A percentile compares a stretch with the other conserved stretches of the same genome.
Conservation (phyloP, 2,113 vertebrate species). For the Equus quagga region DNA sequence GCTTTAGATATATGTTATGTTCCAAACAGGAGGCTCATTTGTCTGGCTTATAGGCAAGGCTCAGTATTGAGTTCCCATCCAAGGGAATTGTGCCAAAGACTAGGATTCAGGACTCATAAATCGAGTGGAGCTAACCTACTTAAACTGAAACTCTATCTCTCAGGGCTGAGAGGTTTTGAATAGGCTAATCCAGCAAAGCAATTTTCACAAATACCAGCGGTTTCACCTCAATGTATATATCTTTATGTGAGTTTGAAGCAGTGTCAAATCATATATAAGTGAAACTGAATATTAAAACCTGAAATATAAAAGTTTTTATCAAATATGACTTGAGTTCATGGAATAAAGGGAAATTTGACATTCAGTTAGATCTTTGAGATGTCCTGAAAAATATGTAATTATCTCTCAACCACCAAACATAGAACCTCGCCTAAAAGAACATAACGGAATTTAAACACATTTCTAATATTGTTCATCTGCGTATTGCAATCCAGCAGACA, state of each 20-base stretch:
- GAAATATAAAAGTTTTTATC: conserved; percentile 5
- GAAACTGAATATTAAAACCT: conserved; percentile 52
- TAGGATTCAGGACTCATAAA: conserved; percentile 58
- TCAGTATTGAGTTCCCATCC: conserved; percentile 50
- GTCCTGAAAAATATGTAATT: background rate
- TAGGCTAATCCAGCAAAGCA: conserved; percentile 44
- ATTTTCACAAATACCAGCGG: conserved; percentile 58
- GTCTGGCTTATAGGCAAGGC: conserved; percentile 27
- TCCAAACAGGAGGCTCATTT: conserved; percentile 64
- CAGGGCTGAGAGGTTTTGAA: conserved; percentile 41
- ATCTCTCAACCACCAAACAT: background rate
- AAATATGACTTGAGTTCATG: background rate
- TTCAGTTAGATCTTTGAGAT: background rate
- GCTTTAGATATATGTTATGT: conserved; percentile 30
- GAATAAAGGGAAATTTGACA: conserved; percentile 22
- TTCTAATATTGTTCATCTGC: background rate
- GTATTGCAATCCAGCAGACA: background rate
- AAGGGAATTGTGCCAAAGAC: conserved; percentile 51
- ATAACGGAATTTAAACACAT: background rate
- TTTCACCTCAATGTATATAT: conserved; percentile 33
- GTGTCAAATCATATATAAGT: conserved; percentile 32
- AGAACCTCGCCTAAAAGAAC: background rate
- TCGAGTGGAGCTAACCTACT: conserved; percentile 46
- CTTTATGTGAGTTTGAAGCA: conserved; percentile 57
- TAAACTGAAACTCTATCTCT: conserved; percentile 69